Base-by-base conservation (phyloP, 2,888 invertebrate species). In the Mycalesis mineus region DNA sequence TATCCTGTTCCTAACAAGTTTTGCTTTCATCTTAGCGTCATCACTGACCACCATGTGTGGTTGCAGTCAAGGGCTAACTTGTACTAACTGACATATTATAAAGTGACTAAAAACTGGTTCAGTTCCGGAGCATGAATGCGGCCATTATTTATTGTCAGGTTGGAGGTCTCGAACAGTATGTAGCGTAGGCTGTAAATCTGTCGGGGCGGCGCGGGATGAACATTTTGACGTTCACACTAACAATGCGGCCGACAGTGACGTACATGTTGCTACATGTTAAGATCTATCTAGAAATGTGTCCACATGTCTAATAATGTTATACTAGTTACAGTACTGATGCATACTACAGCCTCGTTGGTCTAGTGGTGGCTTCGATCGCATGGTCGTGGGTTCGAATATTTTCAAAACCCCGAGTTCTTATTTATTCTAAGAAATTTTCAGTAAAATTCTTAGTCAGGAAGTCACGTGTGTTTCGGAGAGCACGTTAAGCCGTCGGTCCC, bases 141-240 rank as follows among this genome's bases (percentile, higher is more conserved):
- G 36, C 11, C 36, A 36, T 36, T 36, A 36, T 36, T 36, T 36
- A 36, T 11, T 36, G 36, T 36, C 36, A 36, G 11, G 4, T 4
- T 11, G 1, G 11, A 33, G 36, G 36, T 11, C 36, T 36, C 36
- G 11, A 36, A 11, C 36, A 36, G 11, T 11, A 11, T 36, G 36
- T 7, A 33, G 33, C 4, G 29, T 7, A 7, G 33, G 36, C 36
- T 36, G 36, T 57, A 57, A 57, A 57, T 57, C 57, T 57, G 41
- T 41, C 52, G 17, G 9, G 39, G 22, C 29, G 57, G 41, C 31
- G 47, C 44, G 28, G 52, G 52, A 57, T 53, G 53, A 57, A 41
- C 57, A 41, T 37, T 58, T 48, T 58, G 57, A 58, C 57, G 53
- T 15, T n/a, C 36, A 4, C 11, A 11, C 36, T 36, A 36, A 11